These are phyloP conservation scores for Lethenteron camtschaticum DNA, from an alignment of 2,113 vertebrate species.

Conservation along the genomic window DNA sequence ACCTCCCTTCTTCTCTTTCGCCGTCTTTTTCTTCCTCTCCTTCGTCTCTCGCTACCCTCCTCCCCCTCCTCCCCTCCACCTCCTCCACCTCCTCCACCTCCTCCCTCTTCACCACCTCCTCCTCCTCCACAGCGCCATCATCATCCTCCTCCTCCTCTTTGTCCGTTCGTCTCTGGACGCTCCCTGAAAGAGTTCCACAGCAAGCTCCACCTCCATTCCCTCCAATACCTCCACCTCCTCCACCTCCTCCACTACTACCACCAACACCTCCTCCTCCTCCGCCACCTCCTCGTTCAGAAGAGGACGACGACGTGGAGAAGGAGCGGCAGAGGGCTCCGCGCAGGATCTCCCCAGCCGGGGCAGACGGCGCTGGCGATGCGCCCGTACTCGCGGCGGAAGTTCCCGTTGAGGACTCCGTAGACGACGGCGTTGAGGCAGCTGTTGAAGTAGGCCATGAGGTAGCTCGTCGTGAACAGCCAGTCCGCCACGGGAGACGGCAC, in stretches of 20 bases:
- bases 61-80: accelerated
- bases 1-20: not conserved
- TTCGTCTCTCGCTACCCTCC: not conserved
- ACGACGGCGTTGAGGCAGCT: slow-evolving; percentile 46
- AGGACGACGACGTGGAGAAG: too few species aligned
- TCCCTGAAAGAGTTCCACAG: not conserved
- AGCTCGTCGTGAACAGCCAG: slow-evolving; percentile 43
- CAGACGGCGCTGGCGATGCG: slow-evolving; percentile 17
- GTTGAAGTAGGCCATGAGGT: slow-evolving; percentile 55
- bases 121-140: not conserved
- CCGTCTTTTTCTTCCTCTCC: not conserved
- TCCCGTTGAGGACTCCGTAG: slow-evolving; percentile 39
- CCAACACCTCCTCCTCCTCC: not conserved
- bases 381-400: slow-evolving; percentile 48
- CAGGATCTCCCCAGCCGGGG: too few species aligned
- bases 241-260: not conserved
- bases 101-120: not conserved
- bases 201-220: not conserved
- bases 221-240: not conserved
- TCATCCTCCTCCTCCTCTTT: not conserved
- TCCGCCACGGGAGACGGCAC: slow-evolving; percentile 20
- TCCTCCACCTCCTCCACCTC: not conserved
- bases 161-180: not conserved
- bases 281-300: too few species aligned
- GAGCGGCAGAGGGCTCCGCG: too few species aligned